Percentiles rank a stretch among this genome's conserved stretches.
Conservation (phyloP, 2,797 vertebrate species). For the Adelosebastes latens region DNA sequence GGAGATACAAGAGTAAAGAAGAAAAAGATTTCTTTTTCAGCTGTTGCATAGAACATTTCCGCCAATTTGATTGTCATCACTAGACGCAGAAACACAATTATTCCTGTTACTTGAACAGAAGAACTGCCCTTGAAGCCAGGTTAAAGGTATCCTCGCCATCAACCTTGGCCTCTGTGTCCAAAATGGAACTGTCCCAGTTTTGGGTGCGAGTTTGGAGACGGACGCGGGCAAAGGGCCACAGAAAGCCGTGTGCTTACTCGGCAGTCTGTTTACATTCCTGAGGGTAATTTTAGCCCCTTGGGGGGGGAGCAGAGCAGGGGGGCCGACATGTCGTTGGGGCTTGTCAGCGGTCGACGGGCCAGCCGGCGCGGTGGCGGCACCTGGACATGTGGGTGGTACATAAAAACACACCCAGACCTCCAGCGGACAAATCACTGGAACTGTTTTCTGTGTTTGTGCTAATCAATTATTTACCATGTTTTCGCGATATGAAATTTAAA, state of each 20-base stretch:
- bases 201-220: slow-evolving; percentile 49
- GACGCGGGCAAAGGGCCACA: slow-evolving; percentile 58
- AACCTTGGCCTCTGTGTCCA: slow-evolving; percentile 62
- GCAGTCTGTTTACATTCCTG: slow-evolving; percentile 87
- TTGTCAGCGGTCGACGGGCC: slow-evolving; percentile 73
- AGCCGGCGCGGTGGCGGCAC: slow-evolving; percentile 69
- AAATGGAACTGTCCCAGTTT: slow-evolving; percentile 64
- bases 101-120: slow-evolving; percentile 1
- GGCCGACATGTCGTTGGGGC: slow-evolving; percentile 72
- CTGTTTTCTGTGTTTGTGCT: slow-evolving; percentile 20
- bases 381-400: slow-evolving; percentile 79
- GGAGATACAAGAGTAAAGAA: slow-evolving; percentile 12
- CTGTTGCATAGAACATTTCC: slow-evolving; percentile 17
- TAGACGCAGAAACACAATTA: slow-evolving; percentile 1
- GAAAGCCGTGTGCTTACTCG: slow-evolving; percentile 80
- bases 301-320: slow-evolving; percentile 55
- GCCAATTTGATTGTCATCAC: neutral
- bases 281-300: slow-evolving; percentile 83
- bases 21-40: slow-evolving; percentile 12
- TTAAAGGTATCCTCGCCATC: slow-evolving; percentile 22
- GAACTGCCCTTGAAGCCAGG: neutral
- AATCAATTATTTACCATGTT: slow-evolving; percentile 45
- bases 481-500: neutral
- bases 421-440: slow-evolving; percentile 32
- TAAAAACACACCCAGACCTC: slow-evolving; percentile 49